These are phyloP conservation scores for Phylloscopus collybita DNA, from an alignment of 2,797 vertebrate species.

Conservation along the genomic window DNA sequence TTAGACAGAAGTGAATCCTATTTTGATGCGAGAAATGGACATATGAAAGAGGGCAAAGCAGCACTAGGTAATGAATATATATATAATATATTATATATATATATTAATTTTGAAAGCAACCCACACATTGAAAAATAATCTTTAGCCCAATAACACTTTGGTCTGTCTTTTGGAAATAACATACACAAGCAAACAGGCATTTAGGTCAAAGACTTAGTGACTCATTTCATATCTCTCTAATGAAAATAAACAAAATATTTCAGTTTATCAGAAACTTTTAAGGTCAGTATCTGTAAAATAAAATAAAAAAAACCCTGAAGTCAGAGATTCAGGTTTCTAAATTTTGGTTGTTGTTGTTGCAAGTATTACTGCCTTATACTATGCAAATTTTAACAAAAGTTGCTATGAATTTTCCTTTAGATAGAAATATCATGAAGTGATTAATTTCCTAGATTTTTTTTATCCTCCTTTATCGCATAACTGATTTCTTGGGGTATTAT, in stretches of 20 bases:
- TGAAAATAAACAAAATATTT: neutral
- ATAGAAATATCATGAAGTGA: neutral
- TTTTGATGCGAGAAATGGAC: neutral
- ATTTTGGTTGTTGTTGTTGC: neutral
- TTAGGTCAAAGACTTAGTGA: neutral
- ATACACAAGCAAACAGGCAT: neutral
- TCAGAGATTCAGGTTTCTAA: neutral
- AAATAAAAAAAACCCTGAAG: rapidly evolving
- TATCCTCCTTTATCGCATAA: neutral
- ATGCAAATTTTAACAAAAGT: neutral
- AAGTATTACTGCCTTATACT: neutral
- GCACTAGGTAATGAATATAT: neutral
- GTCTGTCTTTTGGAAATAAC: neutral
- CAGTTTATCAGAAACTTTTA: neutral
- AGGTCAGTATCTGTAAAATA: neutral
- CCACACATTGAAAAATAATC: neutral
- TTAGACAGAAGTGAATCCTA: neutral
- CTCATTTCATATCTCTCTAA: neutral
- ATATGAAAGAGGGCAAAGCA: neutral
- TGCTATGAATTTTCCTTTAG: neutral
- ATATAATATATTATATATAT: too few species aligned
- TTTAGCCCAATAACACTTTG: neutral
- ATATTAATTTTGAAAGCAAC: neutral
- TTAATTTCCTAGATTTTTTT: neutral
- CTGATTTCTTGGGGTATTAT: neutral